Base-by-base conservation (phyloP, 1,140 invertebrate genomes). In the Drosophila erecta region DNA sequence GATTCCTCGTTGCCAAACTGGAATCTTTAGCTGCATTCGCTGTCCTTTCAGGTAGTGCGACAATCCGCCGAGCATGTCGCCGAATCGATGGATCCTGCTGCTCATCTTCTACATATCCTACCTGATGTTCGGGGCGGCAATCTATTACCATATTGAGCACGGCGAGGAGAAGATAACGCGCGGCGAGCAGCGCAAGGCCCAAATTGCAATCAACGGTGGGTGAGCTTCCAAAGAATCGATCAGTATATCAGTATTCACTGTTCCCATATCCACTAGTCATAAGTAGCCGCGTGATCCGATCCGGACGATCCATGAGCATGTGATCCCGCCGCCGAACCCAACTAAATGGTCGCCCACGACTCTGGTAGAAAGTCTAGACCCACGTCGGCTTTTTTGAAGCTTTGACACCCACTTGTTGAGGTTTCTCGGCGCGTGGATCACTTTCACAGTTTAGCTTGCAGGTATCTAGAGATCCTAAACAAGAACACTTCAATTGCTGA, bases 71-170 rank as follows among this genome's bases (percentile, higher is more conserved):
- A 86, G 76, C 57, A 96, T 97, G 96, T 96, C 96, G 91, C 96
- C 96, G 90, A 96, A 95, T 93, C 95, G 96, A 93, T 95, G 96
- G 94, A 94, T 96, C 43, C 94, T 95, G 51, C 93, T 96, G 92
- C 93, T 96, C 74, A 94, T 95, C 74, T 93, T 97, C 66, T 96
- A 96, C 77, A 94, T 96, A 44, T 94, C 94, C 33, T 97, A 97
- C 90, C 92, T 97, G 57, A 92, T 96, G 77, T 93, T 96, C 56
- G 96, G 96, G 12, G 96, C 96, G 3, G 95, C 94, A 47, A 95
- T 97, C 61, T 97, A 96, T 83, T 96, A 96, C 90, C 94, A 95
- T 81, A 95, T 96, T 69, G 96, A 97, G 92, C 95, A 95, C 79
- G 93, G 93, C 43, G 79, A 95, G 74, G 96, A 97, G 91, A 89